Evolutionary conservation across 2,113 vertebrate genomes (phyloP).

Genomic region (Peromyscus leucopus): DNA sequence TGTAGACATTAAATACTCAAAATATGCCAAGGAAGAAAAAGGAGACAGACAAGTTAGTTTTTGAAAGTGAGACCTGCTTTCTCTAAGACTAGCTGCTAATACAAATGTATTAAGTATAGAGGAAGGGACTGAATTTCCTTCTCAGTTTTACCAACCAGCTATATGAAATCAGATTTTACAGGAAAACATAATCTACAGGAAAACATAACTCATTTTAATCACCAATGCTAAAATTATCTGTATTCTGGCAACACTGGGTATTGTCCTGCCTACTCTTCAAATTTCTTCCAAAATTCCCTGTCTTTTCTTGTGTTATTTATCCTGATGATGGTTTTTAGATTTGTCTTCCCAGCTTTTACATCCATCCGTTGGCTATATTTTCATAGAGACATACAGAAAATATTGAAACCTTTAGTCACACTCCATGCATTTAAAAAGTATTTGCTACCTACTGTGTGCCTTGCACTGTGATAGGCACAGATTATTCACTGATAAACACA

Average conservation of each 20-base stretch:
- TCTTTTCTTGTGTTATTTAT: neutral
- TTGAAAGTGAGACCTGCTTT: neutral
- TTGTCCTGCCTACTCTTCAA: neutral
- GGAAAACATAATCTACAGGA: neutral
- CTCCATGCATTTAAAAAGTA: neutral
- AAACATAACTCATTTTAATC: neutral
- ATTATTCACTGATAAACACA: neutral
- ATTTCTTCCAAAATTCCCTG: neutral
- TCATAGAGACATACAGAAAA: neutral
- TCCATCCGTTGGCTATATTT: neutral
- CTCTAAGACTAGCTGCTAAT: neutral
- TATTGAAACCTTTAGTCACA: neutral
- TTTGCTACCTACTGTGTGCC: neutral
- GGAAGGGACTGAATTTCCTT: neutral
- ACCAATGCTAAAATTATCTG: neutral
- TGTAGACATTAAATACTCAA: neutral
- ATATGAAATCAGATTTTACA: neutral
- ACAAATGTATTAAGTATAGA: neutral
- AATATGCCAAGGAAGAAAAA: neutral
- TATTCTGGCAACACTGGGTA: neutral
- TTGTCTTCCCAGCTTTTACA: neutral
- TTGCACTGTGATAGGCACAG: neutral
- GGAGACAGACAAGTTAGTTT: neutral
- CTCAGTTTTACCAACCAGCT: constrained; percentile 3
- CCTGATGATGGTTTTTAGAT: neutral